Base-by-base conservation (phyloP, 2,888 invertebrate genomes). In the Phyto melanocephala region DNA sequence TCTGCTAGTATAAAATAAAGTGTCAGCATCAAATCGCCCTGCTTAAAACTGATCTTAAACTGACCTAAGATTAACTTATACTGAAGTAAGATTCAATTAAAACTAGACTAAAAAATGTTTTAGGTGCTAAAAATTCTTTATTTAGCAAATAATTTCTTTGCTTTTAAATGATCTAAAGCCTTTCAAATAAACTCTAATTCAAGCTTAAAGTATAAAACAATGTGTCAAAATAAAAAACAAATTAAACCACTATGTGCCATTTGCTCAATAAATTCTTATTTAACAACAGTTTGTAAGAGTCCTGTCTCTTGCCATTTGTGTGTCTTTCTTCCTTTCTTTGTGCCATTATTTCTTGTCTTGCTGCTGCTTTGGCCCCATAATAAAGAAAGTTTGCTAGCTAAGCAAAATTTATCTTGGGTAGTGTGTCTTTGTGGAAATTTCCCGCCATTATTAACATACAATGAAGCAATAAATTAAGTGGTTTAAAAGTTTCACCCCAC, bases 221-320 rank as follows among this genome's bases (percentile, higher is more conserved):
- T n/a, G 13, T 10, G 15, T 17, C 3, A 7, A 45, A 17, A 17
- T 45, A 4, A 7, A 45, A 2, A n/a, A 4, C 20, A 11, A 11
- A 28, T 42, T 54, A 54, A 68, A 40, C 28, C 24, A 20, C 35
- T 58, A 37, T 56, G 68, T 56, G 15, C 68, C 42, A 68, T 28
- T 56, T 42, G 54, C 54, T 42, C 42, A 68, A 28, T 54, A 56
- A 68, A 50, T 50, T 3, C 28, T 35, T 3, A 20, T 58, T 37
- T 56, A 13, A 20, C 15, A 4, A n/a, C 2, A 42, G 13, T 42
- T 13, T 42, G 5, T 15, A 13, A n/a, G n/a, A 28, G 28, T 28
- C 28, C 28, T 5, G 3, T 5, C 4, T 28, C 6, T 28, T 5
- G 28, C 4, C 28, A 28, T 28, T 28, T 28, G 6, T 5, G 6